Evolutionary conservation across 2,888 invertebrate genomes (phyloP), one percentile per base, ranked within the genome.

Genomic region (Encarsia formosa): DNA sequence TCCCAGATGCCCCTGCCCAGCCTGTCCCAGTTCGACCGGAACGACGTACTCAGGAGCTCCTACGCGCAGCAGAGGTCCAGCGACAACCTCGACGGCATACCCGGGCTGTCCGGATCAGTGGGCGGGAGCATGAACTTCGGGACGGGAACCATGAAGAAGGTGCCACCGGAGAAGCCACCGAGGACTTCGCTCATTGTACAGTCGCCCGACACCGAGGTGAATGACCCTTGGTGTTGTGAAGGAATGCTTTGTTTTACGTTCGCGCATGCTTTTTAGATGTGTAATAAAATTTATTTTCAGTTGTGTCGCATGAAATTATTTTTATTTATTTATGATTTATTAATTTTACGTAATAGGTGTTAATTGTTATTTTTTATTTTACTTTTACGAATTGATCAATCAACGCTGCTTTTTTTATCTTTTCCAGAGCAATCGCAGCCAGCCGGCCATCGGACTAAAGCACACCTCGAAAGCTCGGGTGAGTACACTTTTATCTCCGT

Each of bases 391-490:
- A 35, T n/a, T n/a, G n/a, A n/a, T n/a, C n/a, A n/a, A n/a, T n/a
- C n/a, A n/a, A n/a, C n/a, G n/a, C n/a, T n/a, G n/a, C n/a, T n/a
- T 9, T 15, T 29, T 15, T 44, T 2, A 29, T 48, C n/a, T 38
- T 41, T 81, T 80, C 32, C 78, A 84, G 84, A 83, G 83, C 65
- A 84, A 83, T 68, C 74, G 84, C 66, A 84, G 83, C 64, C 84
- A 84, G 63, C 84, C 83, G 34, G 83, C 84, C 42, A 83, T 84
- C 58, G 84, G 84, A 51, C 65, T 84, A 54, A 84, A 84, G 67
- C 83, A 84, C 68, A 81, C 83, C 40, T 82, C 83, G 47, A 84
- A 84, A 74, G 76, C 82, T 53, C 77, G 84, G 80, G 84, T 84
- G 71, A 83, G 83, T 80, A 18, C 22, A 39, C 19, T 48, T 54